Base-by-base conservation (phyloP, 2,888 invertebrate species). In the Rhyacophila evoluta region DNA sequence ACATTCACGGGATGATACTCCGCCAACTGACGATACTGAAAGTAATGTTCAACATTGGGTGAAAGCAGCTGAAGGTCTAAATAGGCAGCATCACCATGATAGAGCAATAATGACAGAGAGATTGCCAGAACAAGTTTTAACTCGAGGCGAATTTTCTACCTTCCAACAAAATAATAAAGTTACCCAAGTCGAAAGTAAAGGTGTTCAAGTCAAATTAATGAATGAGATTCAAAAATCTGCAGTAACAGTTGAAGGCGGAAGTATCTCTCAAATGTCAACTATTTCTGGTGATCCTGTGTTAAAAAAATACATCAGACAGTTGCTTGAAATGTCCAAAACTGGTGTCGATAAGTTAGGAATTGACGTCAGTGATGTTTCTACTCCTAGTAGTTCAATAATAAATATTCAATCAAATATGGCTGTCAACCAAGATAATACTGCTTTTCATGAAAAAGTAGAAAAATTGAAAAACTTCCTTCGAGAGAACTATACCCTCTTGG, bases 321-420 rank as follows among this genome's bases (percentile, higher is more conserved):
- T 90, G 77, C 83, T 90, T 33, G 83, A 85, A 36, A 84, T 90
- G 4, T 89, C 88, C 79, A 87, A 84, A 83, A 86, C 87, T 83
- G 87, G 87, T 1, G 82, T 88, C 19, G 87, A 87, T 84, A 88
- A 88, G 5, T 84, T 89, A 71, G 86, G 89, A 84, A 85, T 89
- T 39, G 85, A 87, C 19, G 89, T 89, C 80, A 90, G 90, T 83
- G 85, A 87, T 1, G 86, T 89, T 2, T 84, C 86, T n/a, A 90
- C 90, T 11, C 90, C 90, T 15, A 86, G 87, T 2, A 89, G 89
- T 83, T 90, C 90, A 0, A 85, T 90, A 74, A 85, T 90, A 36
- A 87, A 89, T 81, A 85, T 86, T 0, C 84, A 87, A 10, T 84
- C 84, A 37, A 89, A 89, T 83, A 80, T 85, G 11, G 83, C 27